Evolutionary conservation across 2,113 vertebrate genomes (phyloP), one percentile per base, ranked within the genome.

Genomic region (Scartelaos histophorus): DNA sequence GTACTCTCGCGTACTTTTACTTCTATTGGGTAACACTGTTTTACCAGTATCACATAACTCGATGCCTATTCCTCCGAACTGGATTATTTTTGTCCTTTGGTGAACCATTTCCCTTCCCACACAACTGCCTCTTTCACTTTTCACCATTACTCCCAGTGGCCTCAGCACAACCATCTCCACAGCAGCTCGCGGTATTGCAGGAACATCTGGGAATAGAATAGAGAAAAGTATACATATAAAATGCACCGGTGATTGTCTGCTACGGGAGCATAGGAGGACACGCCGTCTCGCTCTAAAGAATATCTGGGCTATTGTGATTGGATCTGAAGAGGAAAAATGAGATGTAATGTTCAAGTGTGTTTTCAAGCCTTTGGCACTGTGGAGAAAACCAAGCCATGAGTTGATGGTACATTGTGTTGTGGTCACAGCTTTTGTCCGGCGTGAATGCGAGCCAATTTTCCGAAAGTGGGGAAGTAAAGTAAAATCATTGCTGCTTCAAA

Each of bases 271-370:
- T 17, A 62, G 9, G 29, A 62, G 29, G 15, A 62, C 60, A 38
- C 7, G 29, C 16, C 5, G 24, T 19, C 15, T 13, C 6, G 5
- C 34, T 64, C 19, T n/a, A 43, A 64, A 64, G 61, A 64, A 38
- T 64, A 13, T n/a, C 34, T 64, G 10, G 61, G 16, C 61, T n/a
- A 38, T 38, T 38, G 34, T 64, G 61, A 64, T 64, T n/a, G 61
- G 16, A 64, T 35, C 10, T n/a, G 7, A 64, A 64, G 43, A 43
- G 16, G 19, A 34, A 62, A 25, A 60, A 35, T 9, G 29, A 35
- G 15, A 61, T 61, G 22, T 61, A 64, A 17, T 13, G 34, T 38
- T 19, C 3, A 38, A 38, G 34, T 35, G 29, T 35, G 7, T 60
- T 34, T 34, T 61, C 34, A 38, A 64, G 7, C 34, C 13, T 12